Evolutionary conservation across 1,140 invertebrate genomes (phyloP), one percentile per base, ranked within the genome.

Genomic region (Gryllus bimaculatus): DNA sequence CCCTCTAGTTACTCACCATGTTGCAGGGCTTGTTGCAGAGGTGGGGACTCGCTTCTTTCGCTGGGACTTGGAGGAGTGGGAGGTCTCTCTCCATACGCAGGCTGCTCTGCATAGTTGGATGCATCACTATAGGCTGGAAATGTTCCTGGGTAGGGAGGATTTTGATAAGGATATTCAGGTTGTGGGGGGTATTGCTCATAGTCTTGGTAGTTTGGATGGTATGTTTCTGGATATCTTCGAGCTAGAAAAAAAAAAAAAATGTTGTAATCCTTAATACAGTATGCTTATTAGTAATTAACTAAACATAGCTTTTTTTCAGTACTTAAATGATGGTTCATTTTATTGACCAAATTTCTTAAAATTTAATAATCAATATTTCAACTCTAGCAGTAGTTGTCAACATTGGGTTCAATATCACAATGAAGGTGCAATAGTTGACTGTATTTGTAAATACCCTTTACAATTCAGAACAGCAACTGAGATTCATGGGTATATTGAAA

Each of bases 11-110:
- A 76, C 79, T 79, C 48, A 79, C 79, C 79, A 78, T 83, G 82
- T 20, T 83, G 81, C 76, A 83, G 81, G 26, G 83, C 81, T 48
- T 87, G 86, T 78, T 90, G 83, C 21, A 89, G 86, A 79, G 89
- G 88, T 20, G 89, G 90, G 66, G 90, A 89, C 80, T 90, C 90
- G 80, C 89, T 89, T 75, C 89, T 87, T 80, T 91, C 90, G 82
- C 88, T 89, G 66, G 89, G 89, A 81, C 88, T 88, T 78, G 87
- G 87, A 47, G 90, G 88, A 49, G 90, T 90, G 26, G 88, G 86
- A 74, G 90, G 88, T 76, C 87, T 86, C 81, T 90, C 89, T 18
- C 85, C 83, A 80, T 85, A 86, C 77, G 80, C 84, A 81, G 81
- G 84, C 81, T 81, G 85, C 79, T 81, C 84, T 82, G 81, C 85